These are phyloP conservation scores for Ennomos quercinarius DNA, from an alignment of 2,888 invertebrate species.

Conservation along the genomic window DNA sequence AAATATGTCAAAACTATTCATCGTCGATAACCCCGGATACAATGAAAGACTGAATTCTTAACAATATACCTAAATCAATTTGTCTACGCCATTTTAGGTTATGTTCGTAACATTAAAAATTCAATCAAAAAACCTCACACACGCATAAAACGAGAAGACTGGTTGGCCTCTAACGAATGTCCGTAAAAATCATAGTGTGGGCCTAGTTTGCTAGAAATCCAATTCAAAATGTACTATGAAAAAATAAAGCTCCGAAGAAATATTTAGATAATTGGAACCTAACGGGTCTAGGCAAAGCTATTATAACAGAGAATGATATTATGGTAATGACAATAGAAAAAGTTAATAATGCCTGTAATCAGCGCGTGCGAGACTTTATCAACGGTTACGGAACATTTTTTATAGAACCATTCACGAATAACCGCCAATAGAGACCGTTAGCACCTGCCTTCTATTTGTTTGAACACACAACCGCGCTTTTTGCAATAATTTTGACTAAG, in stretches of 20 bases:
- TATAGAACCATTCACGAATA: conserved; percentile 73
- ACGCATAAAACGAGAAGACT: conserved; percentile 12
- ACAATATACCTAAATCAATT: conserved; percentile 8
- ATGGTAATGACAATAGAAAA: conserved; percentile 47
- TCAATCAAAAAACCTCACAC: conserved; percentile 14
- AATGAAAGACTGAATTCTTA: neutral
- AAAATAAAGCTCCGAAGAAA: conserved; percentile 9
- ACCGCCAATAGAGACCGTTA: conserved; percentile 78
- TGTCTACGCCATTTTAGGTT: neutral
- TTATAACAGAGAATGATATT: conserved; percentile 34
- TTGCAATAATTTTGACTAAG: conserved; percentile 8
- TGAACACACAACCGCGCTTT: conserved; percentile 37
- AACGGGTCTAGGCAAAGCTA: conserved; percentile 25
- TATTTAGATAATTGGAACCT: conserved; percentile 20
- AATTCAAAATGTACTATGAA: conserved; percentile 19
- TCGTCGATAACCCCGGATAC: too few species aligned
- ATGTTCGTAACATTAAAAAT: conserved; percentile 9
- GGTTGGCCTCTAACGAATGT: conserved; percentile 28
- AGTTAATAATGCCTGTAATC: conserved; percentile 48
- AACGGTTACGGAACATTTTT: conserved; percentile 71
- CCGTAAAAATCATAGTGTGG: conserved; percentile 10
- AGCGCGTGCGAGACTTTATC: conserved; percentile 61
- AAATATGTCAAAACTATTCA: too few species aligned
- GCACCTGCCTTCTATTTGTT: conserved; percentile 65
- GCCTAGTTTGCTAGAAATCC: conserved; percentile 10